Conservation (phyloP, 2,888 invertebrate species). For the Amphipoea lucens region DNA sequence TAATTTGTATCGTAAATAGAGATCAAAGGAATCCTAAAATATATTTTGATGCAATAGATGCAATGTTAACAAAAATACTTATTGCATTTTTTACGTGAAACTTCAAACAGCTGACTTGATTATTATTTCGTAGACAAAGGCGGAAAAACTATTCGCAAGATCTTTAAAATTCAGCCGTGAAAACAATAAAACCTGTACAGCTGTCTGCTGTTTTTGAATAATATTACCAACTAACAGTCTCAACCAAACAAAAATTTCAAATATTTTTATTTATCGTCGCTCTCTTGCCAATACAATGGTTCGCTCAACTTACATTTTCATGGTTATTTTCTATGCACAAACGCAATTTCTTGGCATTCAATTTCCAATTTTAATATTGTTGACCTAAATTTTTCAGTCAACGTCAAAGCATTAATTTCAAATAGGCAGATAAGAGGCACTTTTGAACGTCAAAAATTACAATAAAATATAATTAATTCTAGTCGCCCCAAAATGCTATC, state of each 20-base stretch:
- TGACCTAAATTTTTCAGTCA: no score
- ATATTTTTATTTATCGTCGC: constrained; percentile 8
- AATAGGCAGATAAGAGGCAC: no score
- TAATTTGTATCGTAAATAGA: constrained; percentile 33
- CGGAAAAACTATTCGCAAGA: not conserved
- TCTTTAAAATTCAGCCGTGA: not conserved
- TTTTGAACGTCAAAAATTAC: no score
- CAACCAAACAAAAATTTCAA: constrained; percentile 1
- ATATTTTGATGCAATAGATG: constrained; percentile 21
- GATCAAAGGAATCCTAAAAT: constrained; percentile 35
- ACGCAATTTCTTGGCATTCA: not conserved
- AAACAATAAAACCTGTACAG: constrained; percentile 12
- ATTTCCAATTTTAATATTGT: constrained; percentile 1
- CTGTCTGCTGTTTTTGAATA: constrained; percentile 18
- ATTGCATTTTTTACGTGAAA: not conserved
- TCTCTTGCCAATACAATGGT: constrained; percentile 5
- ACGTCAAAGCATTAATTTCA: no score
- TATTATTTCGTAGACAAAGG: not conserved
- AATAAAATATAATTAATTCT: no score
- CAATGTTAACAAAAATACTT: not conserved
- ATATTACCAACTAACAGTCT: not conserved
- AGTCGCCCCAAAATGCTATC: no score
- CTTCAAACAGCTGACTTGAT: constrained; percentile 6
- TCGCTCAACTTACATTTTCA: constrained; percentile 16
- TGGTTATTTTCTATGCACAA: not conserved